phyloP scores from a whole-genome alignment of 2,797 vertebrate species.

The Sebastes elongatus region DNA sequence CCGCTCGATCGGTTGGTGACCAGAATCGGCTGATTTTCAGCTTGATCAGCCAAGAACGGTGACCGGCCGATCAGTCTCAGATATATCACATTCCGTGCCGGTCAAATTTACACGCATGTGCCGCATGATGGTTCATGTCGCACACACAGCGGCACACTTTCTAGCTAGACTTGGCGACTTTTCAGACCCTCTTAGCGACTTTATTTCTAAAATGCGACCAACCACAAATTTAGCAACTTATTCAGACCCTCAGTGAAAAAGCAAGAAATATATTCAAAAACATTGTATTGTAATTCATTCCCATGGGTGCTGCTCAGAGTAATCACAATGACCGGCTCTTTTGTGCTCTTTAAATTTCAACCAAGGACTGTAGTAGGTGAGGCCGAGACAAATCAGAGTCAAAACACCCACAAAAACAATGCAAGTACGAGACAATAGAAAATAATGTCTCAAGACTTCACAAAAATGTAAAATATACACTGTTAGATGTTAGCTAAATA shows the following conservation, averaged over 20 bases:
- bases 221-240: neutral
- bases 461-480: neutral
- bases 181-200: neutral
- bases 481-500: neutral
- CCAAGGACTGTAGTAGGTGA: neutral
- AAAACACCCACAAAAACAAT: neutral
- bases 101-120: neutral
- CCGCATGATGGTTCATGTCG: neutral
- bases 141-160: no score
- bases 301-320: no score
- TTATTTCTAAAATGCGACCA: neutral
- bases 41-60: neutral
- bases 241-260: neutral
- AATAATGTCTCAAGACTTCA: neutral
- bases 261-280: no score
- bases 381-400: neutral
- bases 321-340: no score
- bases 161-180: neutral
- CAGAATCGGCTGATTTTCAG: neutral
- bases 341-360: no score
- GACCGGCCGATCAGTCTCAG: neutral
- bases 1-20: neutral
- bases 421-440: neutral
- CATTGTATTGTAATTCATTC: no score
- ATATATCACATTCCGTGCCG: neutral